Base-by-base conservation (phyloP, 2,888 invertebrate genomes). In the Agriopis leucophaearia region DNA sequence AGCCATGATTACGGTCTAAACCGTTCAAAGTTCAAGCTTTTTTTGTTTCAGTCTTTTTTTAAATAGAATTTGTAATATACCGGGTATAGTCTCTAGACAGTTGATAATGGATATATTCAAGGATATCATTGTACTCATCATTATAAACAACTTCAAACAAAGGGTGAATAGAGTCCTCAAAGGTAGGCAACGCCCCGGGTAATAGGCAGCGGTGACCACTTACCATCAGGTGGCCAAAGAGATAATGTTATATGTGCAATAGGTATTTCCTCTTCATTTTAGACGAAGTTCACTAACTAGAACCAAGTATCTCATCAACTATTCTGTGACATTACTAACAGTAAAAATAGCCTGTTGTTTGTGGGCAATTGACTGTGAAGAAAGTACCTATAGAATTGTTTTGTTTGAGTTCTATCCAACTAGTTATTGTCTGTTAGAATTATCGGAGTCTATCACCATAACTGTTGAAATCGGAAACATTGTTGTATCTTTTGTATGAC, bases 301-400 rank as follows among this genome's bases (percentile, higher is more conserved):
- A 15, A 54, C 27, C 6, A 27, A 52, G 13, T 44, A 44, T 36
- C 44, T 27, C 27, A 27, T 16, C 4, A 27, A 4, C 1, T 66
- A 51, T 56, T 56, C 55, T 61, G 66, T 64, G 61, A 56, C 52
- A 67, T 59, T 47, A 50, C 8, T 57, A 66, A 70, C 73, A 73
- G 73, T 80, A 76, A 68, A 71, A 62, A 67, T 48, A 16, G 50
- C 50, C 64, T 56, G 50, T 68, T 77, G 70, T 80, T 69, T 72
- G 74, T 81, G 83, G 78, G 81, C 80, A 88, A 87, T 88, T 83
- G 83, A 77, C 78, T 78, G 84, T 85, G 80, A 83, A 85, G 77
- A 77, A 71, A 77, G 66, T 74, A 77, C 72, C 10, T 36, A 60
- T 68, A 67, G 78, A 78, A 79, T 83, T 80, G 81, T 82, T 77